A percentile compares a stretch with the other conserved stretches of the same genome.
phyloP scores from a whole-genome alignment of 2,888 invertebrate species.

The Lampropteryx suffumata region DNA sequence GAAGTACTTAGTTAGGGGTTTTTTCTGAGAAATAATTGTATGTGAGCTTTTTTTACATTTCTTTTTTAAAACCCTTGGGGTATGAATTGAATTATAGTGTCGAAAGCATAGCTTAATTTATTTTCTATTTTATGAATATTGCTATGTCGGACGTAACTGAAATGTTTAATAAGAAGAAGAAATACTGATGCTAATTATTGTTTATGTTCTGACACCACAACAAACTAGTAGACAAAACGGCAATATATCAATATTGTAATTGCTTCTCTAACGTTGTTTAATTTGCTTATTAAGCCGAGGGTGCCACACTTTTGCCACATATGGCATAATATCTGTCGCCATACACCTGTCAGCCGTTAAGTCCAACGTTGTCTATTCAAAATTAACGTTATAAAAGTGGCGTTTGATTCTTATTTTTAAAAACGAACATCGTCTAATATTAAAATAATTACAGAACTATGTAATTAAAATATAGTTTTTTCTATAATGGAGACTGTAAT shows the following conservation, averaged over 20 bases:
- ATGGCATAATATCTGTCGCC: constrained; percentile 44
- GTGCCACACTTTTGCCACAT: constrained; percentile 35
- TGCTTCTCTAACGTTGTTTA: too few relatives aligned
- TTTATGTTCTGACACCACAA: neutral
- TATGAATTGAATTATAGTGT: too few relatives aligned
- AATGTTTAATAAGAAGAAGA: neutral
- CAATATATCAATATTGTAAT: neutral
- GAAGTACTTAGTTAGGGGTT: too few relatives aligned
- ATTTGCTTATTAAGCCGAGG: constrained; percentile 10
- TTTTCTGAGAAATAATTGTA: too few relatives aligned
- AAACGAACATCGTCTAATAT: constrained; percentile 1
- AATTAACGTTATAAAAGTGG: constrained; percentile 38
- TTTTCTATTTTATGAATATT: too few relatives aligned
- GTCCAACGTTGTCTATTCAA: constrained; percentile 46
- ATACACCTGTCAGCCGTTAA: constrained; percentile 59
- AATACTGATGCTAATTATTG: neutral
- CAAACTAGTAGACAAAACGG: neutral
- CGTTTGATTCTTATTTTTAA: constrained; percentile 1
- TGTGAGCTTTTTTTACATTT: too few relatives aligned
- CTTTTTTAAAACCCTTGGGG: too few relatives aligned
- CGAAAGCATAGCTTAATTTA: too few relatives aligned
- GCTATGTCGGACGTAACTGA: too few relatives aligned
- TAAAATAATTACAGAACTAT: constrained; percentile 6
- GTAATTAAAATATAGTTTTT: constrained; percentile 3
- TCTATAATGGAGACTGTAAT: constrained; percentile 11